These are phyloP conservation scores for Branchinecta lindahli DNA, from an alignment of 1,140 invertebrate species.

Conservation along the genomic window DNA sequence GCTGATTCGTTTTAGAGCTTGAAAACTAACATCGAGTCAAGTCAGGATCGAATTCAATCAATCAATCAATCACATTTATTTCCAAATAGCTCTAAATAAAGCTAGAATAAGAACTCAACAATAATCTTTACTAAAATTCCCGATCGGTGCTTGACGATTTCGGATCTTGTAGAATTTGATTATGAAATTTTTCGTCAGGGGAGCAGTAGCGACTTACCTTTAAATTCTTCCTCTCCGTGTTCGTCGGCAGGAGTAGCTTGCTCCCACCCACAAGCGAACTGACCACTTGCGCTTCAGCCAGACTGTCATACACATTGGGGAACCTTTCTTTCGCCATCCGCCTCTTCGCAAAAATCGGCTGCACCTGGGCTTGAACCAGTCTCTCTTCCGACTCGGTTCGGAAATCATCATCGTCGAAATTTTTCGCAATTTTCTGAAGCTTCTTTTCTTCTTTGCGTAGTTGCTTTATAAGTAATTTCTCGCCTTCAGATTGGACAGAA, in stretches of 20 bases:
- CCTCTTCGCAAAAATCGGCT: conserved; percentile 30
- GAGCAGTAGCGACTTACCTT: conserved; percentile 31
- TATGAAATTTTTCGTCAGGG: too few relatives aligned
- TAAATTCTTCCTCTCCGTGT: conserved; percentile 48
- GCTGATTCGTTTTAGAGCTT: too few relatives aligned
- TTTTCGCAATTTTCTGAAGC: conserved; percentile 39
- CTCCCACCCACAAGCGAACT: conserved; percentile 59
- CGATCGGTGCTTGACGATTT: too few relatives aligned
- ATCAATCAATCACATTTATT: too few relatives aligned
- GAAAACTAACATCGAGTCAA: too few relatives aligned
- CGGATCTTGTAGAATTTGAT: too few relatives aligned
- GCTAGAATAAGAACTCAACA: too few relatives aligned
- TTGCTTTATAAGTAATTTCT: conserved; percentile 61
- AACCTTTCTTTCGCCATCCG: conserved; percentile 42
- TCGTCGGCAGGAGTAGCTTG: conserved; percentile 63
- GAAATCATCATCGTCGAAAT: conserved; percentile 38
- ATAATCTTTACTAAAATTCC: too few relatives aligned
- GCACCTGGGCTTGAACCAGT: conserved; percentile 31
- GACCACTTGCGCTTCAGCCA: conserved; percentile 46
- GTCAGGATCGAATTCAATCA: too few relatives aligned
- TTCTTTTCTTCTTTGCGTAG: conserved; percentile 74
- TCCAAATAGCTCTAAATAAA: too few relatives aligned
- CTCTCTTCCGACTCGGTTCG: conserved; percentile 31
- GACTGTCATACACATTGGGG: conserved; percentile 69
- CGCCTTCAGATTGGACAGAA: conserved; percentile 63